Evolutionary conservation across 2,113 vertebrate genomes (phyloP), one percentile per base, ranked within the genome.

Genomic region (Plotosus lineatus): DNA sequence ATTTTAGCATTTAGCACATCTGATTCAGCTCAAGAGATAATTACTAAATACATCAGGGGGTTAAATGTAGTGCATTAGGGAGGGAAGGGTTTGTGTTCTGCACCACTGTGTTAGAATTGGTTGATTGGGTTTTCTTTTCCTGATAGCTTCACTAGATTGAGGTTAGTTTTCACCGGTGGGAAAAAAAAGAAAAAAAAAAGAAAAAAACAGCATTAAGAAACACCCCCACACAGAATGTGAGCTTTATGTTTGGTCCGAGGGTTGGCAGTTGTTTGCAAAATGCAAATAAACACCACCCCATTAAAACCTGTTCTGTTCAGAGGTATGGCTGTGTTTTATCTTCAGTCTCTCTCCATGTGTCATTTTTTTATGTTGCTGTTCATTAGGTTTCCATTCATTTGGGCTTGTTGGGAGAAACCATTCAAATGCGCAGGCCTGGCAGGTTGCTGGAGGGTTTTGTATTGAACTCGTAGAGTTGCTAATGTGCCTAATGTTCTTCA

Each of bases 111-210:
- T 40, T 26, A 17, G 36, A 40, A 33, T 55, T 38, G 36, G 31
- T 74, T 74, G 71, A 55, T 74, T 74, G 71, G 21, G 10, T 75
- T 75, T 75, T 55, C 50, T 53, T 55, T 44, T 74, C 31, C 71
- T 74, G 48, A 51, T 74, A 51, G 69, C 15, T 73, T 73, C 14
- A 28, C 50, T n/a, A 53, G 71, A 51, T 51, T 74, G 17, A 1
- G 71, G 19, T 33, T 74, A 38, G 48, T 55, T 55, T 55, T 36
- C 33, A 53, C 48, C 38, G 33, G 42, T 42, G 36, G 63, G 36
- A 66, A 66, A n/a, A 42, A 66, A 42, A 66, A 66, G 63, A n/a
- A n/a, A n/a, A n/a, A n/a, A n/a, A n/a, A n/a, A n/a, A n/a, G n/a
- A n/a, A n/a, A n/a, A n/a, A n/a, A n/a, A n/a, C n/a, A n/a, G n/a